A percentile compares a stretch with the other conserved stretches of the same genome.
These are phyloP conservation scores for Hyperoplus lanceolatus DNA, from an alignment of 2,797 vertebrate genomes.

Conservation along the genomic window DNA sequence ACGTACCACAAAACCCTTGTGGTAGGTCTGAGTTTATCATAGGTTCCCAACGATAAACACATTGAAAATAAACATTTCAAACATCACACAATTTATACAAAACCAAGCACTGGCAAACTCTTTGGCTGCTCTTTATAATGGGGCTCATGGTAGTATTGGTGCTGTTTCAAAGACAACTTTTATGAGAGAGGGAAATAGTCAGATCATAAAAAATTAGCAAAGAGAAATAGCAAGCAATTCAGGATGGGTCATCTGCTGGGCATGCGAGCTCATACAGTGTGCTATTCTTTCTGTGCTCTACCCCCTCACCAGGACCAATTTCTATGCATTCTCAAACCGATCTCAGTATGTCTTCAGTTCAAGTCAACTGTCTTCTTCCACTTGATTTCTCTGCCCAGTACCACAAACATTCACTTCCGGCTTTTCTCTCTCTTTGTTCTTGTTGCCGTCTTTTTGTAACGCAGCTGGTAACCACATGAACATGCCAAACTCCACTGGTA, in stretches of 20 bases:
- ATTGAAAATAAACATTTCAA: conserved; percentile 53
- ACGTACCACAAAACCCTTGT: conserved; percentile 9
- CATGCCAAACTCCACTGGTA: conserved; percentile 32
- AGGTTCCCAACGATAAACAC: conserved; percentile 21
- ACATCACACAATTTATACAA: conserved; percentile 15
- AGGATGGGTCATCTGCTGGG: conserved; percentile 64
- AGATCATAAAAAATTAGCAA: conserved; percentile 57
- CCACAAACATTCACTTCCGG: conserved; percentile 13
- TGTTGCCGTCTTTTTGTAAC: conserved; percentile 28
- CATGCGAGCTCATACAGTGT: conserved; percentile 57
- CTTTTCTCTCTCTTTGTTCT: conserved; percentile 28
- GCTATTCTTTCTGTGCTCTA: conserved; percentile 50
- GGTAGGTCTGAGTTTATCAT: conserved; percentile 18
- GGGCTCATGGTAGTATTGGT: conserved; percentile 15
- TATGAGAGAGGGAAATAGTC: conserved; percentile 53
- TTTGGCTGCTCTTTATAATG: conserved; percentile 24
- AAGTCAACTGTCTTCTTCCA: conserved; percentile 27
- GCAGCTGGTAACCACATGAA: conserved; percentile 53
- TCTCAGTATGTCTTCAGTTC: conserved; percentile 31
- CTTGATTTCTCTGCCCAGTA: conserved; percentile 19
- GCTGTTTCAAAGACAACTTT: conserved; percentile 55
- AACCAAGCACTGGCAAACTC: conserved; percentile 24
- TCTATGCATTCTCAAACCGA: conserved; percentile 45
- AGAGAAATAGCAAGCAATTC: conserved; percentile 54
- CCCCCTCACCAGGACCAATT: conserved; percentile 13